These are phyloP conservation scores for Rhinolophus sinicus DNA, from an alignment of 2,113 vertebrate species.

Conservation along the genomic window DNA sequence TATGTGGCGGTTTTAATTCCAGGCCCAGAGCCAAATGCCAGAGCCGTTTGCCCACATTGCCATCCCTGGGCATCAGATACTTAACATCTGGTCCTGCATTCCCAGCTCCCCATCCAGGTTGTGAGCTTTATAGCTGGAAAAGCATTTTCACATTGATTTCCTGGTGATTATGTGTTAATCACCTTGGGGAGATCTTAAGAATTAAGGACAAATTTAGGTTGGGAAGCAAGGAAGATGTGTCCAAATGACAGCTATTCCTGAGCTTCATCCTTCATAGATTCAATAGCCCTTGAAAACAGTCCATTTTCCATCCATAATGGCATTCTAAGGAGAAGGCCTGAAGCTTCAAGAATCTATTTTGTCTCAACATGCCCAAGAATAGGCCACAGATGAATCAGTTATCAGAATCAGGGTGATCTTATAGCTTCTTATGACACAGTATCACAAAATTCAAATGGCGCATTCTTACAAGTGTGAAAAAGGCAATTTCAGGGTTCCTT, in stretches of 20 bases:
- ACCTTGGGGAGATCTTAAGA: conserved; percentile 18
- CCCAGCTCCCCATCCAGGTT: background rate
- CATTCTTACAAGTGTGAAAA: conserved; percentile 29
- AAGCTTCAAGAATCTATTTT: background rate
- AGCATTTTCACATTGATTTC: conserved; percentile 37
- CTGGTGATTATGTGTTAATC: conserved; percentile 2
- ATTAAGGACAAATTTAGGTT: background rate
- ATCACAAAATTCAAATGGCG: conserved; percentile 27
- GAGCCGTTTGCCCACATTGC: background rate
- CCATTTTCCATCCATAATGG: background rate
- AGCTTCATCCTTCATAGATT: background rate
- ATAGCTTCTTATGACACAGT: background rate
- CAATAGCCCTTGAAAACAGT: background rate
- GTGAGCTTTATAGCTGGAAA: conserved; percentile 26
- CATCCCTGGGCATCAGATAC: background rate
- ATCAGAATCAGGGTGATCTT: background rate
- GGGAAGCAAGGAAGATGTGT: background rate
- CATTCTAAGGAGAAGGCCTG: background rate
- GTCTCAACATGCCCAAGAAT: background rate
- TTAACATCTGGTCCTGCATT: background rate
- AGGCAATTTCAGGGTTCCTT: conserved; percentile 39
- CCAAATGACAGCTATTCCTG: background rate
- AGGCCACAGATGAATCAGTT: background rate
- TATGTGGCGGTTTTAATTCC: background rate
- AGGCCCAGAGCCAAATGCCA: background rate